Evolutionary conservation across 2,888 invertebrate species (phyloP).

Genomic region (Galeruca laticollis): DNA sequence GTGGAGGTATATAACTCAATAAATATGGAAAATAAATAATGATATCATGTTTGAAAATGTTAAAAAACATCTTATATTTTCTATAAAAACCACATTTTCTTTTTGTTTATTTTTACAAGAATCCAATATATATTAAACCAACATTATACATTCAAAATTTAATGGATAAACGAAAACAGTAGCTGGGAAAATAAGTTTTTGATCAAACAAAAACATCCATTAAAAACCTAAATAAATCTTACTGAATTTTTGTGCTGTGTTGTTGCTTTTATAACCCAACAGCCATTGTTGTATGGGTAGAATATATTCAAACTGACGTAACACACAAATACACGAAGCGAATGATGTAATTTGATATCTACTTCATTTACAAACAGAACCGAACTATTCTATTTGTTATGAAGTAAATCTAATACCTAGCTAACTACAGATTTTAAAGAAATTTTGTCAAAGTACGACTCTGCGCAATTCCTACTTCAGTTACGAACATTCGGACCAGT

Average conservation of each 20-base stretch:
- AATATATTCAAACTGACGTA: conserved; percentile 26
- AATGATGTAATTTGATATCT: conserved; percentile 34
- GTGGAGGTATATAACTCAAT: too few relatives aligned
- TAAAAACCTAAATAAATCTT: conserved; percentile 20
- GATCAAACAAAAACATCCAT: not conserved
- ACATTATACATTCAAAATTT: too few relatives aligned
- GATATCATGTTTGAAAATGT: too few relatives aligned
- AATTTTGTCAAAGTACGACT: not conserved
- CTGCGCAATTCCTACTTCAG: not conserved
- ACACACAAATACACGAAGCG: conserved; percentile 5
- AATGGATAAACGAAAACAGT: too few relatives aligned
- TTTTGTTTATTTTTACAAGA: too few relatives aligned
- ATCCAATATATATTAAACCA: too few relatives aligned
- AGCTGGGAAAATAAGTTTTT: not conserved
- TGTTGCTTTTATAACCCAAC: conserved; percentile 23
- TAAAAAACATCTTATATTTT: not conserved
- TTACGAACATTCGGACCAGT: not conserved
- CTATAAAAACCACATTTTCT: too few relatives aligned
- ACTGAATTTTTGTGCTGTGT: conserved; percentile 18
- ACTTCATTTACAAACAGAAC: conserved; percentile 25
- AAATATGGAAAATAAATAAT: too few relatives aligned
- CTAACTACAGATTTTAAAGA: too few relatives aligned
- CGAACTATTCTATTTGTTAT: not conserved
- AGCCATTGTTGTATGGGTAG: conserved; percentile 12
- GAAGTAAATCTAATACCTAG: too few relatives aligned